Conservation (phyloP, 1,140 invertebrate genomes). For the Ips typographus region DNA sequence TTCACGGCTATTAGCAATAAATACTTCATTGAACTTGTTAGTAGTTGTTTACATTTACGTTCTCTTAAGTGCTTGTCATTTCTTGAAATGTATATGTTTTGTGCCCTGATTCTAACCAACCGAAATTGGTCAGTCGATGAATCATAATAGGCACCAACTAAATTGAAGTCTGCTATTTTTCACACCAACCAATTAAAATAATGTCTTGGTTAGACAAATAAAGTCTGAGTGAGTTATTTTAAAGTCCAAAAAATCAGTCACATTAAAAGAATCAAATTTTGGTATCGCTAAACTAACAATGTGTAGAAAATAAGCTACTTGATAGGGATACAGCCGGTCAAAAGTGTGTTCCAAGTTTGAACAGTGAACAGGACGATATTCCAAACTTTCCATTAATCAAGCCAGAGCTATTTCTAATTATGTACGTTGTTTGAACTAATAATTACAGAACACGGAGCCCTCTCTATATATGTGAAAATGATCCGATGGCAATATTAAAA, state of each 20-base stretch:
- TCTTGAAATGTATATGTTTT: slow-evolving; percentile 7
- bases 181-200: too few relatives aligned
- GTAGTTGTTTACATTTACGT: slow-evolving; percentile 18
- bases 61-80: slow-evolving; percentile 24
- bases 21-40: slow-evolving; percentile 26
- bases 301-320: too few relatives aligned
- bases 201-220: too few relatives aligned
- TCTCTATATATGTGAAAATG: slow-evolving; percentile 38
- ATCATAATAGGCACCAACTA: too few relatives aligned
- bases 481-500: slow-evolving; percentile 48
- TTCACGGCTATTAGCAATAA: slow-evolving; percentile 26
- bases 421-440: slow-evolving; percentile 43
- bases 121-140: background rate
- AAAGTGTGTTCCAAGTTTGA: background rate
- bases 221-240: too few relatives aligned
- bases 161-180: too few relatives aligned
- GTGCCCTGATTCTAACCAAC: background rate
- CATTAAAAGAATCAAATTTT: too few relatives aligned
- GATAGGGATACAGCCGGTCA: background rate
- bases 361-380: background rate
- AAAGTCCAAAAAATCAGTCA: too few relatives aligned
- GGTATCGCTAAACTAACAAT: too few relatives aligned
- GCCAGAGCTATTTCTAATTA: slow-evolving; percentile 38
- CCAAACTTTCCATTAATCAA: slow-evolving; percentile 32
- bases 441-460: slow-evolving; percentile 42